phyloP scores from a whole-genome alignment of 2,888 invertebrate species.

The Lymantria dispar region DNA sequence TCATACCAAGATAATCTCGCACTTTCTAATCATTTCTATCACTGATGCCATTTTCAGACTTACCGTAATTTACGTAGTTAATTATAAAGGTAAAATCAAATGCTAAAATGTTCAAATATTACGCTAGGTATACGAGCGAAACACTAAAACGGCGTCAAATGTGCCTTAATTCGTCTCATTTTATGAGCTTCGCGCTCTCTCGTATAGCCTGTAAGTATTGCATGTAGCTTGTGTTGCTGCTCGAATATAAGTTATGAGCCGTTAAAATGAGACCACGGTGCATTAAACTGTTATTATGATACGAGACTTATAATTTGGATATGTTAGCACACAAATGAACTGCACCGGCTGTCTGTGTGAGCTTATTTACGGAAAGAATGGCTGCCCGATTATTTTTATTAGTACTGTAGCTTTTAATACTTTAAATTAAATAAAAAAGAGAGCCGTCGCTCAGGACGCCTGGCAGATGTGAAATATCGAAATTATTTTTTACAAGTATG shows the following conservation, averaged over 20 bases:
- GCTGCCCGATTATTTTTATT: too few species aligned
- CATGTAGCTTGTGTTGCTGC: slow-evolving; percentile 10
- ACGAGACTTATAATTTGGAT: background rate
- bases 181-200: slow-evolving; percentile 18
- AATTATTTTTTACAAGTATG: too few species aligned
- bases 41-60: too few species aligned
- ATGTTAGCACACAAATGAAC: background rate
- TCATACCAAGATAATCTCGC: too few species aligned
- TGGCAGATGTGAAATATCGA: too few species aligned
- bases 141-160: slow-evolving; percentile 13
- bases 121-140: background rate
- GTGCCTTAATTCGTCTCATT: slow-evolving; percentile 12
- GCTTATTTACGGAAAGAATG: too few species aligned
- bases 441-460: too few species aligned
- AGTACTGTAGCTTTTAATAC: too few species aligned
- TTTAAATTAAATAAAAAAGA: too few species aligned
- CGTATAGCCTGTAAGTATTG: slow-evolving; percentile 11
- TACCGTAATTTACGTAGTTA: too few species aligned
- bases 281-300: slow-evolving; percentile 10
- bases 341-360: too few species aligned
- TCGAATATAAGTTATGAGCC: slow-evolving; percentile 24
- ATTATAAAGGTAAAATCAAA: background rate
- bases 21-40: too few species aligned
- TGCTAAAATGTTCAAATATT: background rate
- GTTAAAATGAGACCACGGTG: slow-evolving; percentile 22